Percentiles rank a stretch among this genome's conserved stretches.
phyloP scores from a whole-genome alignment of 2,888 invertebrate genomes.

The Drosophila affinis region DNA sequence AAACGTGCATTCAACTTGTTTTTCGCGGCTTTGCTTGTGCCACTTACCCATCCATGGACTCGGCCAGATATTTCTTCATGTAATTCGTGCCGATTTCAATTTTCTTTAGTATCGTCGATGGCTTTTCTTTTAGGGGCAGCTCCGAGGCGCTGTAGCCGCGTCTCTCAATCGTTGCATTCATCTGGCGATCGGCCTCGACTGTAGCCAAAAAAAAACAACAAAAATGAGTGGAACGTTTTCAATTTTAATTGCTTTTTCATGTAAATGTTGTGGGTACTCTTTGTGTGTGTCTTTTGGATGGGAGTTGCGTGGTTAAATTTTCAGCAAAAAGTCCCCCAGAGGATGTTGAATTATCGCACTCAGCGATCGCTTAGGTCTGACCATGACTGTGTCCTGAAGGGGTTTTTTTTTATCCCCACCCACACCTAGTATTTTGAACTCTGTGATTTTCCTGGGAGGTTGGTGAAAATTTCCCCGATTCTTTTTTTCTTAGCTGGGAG shows the following conservation, averaged over 20 bases:
- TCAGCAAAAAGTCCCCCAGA: too few relatives aligned
- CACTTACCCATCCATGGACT: slow-evolving; percentile 83
- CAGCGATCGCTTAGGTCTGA: slow-evolving; percentile 9
- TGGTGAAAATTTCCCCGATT: slow-evolving; percentile 6
- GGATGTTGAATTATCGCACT: slow-evolving; percentile 19
- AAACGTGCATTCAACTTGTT: slow-evolving; percentile 31
- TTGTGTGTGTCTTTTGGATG: not conserved
- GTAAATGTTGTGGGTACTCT: slow-evolving; percentile 11
- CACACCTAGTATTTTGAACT: not conserved
- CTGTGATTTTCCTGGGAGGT: too few relatives aligned
- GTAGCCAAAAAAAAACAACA: slow-evolving; percentile 14
- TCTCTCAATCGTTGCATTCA: slow-evolving; percentile 78
- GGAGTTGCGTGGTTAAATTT: slow-evolving; percentile 16
- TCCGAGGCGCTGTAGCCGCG: slow-evolving; percentile 82
- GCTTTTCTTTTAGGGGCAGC: slow-evolving; percentile 81
- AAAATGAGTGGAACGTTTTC: slow-evolving; percentile 14
- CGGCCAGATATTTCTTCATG: slow-evolving; percentile 81
- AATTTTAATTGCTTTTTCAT: slow-evolving; percentile 46
- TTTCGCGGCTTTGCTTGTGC: not conserved
- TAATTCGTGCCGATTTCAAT: slow-evolving; percentile 83
- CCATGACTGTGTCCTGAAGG: not conserved
- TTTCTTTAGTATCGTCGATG: slow-evolving; percentile 83
- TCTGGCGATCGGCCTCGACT: slow-evolving; percentile 83
- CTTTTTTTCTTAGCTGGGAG: not conserved
- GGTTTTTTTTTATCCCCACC: slow-evolving; percentile 18